These are phyloP conservation scores for Elmis aenea DNA, from an alignment of 2,888 invertebrate genomes.

Conservation along the genomic window DNA sequence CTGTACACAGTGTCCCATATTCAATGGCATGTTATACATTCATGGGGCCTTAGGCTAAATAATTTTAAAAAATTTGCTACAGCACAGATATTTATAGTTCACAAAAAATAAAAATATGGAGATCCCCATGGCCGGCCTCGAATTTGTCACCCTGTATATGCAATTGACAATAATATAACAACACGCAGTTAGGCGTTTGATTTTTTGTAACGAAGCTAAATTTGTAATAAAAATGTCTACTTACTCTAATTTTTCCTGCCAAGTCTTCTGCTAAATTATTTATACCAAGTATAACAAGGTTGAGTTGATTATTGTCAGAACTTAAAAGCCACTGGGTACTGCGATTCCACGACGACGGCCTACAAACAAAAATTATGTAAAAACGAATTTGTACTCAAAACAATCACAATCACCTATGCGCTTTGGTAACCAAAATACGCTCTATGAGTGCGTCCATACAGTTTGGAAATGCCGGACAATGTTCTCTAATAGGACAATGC, in stretches of 20 bases:
- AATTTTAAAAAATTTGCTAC: too few species aligned
- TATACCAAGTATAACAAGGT: slow-evolving; percentile 82
- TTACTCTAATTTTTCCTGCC: slow-evolving; percentile 72
- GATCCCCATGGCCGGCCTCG: too few species aligned
- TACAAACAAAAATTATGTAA: slow-evolving; percentile 30
- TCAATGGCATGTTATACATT: too few species aligned
- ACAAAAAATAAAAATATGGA: too few species aligned
- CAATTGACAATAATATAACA: too few species aligned
- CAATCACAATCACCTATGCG: slow-evolving; percentile 50
- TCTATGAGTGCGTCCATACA: slow-evolving; percentile 76
- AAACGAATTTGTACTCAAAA: slow-evolving; percentile 8
- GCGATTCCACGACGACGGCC: slow-evolving; percentile 60
- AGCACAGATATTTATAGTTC: too few species aligned
- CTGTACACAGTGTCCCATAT: too few species aligned
- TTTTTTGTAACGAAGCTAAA: too few species aligned
- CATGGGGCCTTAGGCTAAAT: too few species aligned
- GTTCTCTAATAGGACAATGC: slow-evolving; percentile 89
- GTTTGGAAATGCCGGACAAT: slow-evolving; percentile 85
- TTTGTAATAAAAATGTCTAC: slow-evolving; percentile 16
- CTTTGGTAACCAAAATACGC: slow-evolving; percentile 63
- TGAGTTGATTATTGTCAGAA: slow-evolving; percentile 68
- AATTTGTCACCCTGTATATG: too few species aligned
- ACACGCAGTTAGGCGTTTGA: too few species aligned
- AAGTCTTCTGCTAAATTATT: slow-evolving; percentile 84
- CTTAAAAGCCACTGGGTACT: slow-evolving; percentile 61